phyloP scores from a whole-genome alignment of 2,888 invertebrate species.

The Leucoma salicis region DNA sequence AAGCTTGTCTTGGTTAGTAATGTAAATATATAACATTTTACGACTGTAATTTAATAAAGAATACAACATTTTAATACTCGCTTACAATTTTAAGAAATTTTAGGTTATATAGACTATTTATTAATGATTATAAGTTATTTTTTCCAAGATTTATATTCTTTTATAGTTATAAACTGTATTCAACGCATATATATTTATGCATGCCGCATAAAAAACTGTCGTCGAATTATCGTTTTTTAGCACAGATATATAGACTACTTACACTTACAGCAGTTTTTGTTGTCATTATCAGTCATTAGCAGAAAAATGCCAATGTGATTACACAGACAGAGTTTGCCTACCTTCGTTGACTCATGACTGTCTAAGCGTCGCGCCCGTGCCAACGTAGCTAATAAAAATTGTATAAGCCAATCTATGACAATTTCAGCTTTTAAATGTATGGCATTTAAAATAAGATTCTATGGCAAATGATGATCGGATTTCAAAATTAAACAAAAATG shows the following conservation, averaged over 20 bases:
- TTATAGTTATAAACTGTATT: too few relatives aligned
- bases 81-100: background rate
- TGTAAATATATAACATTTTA: conserved; percentile 5
- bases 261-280: too few relatives aligned
- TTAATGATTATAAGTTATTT: too few relatives aligned
- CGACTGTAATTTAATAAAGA: background rate
- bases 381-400: conserved; percentile 16
- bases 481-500: too few relatives aligned
- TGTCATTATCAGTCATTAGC: conserved; percentile 35
- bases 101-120: background rate
- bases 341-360: conserved; percentile 30
- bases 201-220: too few relatives aligned
- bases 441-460: too few relatives aligned
- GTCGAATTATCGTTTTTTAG: too few relatives aligned
- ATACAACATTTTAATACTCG: background rate
- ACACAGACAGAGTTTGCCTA: conserved; percentile 25
- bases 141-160: too few relatives aligned
- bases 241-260: too few relatives aligned
- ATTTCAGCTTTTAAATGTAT: background rate
- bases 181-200: too few relatives aligned
- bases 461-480: too few relatives aligned
- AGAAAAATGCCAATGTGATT: conserved; percentile 28
- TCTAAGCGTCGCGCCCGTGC: conserved; percentile 18
- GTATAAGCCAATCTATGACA: background rate
- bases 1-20: conserved; percentile 12